A percentile compares a stretch with the other conserved stretches of the same genome.
These are phyloP conservation scores for Diabrotica balteata DNA, from an alignment of 2,888 invertebrate genomes.

Conservation along the genomic window DNA sequence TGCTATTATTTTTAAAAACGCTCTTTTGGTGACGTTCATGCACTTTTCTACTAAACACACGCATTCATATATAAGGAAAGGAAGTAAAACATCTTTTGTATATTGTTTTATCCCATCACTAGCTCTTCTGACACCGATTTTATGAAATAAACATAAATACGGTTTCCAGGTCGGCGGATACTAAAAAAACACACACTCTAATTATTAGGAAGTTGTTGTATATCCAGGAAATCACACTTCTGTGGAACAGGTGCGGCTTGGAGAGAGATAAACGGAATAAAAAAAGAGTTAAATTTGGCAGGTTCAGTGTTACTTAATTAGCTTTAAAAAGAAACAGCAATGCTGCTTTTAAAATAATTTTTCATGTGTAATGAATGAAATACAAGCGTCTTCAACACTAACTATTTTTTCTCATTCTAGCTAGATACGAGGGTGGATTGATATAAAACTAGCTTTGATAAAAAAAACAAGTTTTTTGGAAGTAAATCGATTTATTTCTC, in stretches of 20 bases:
- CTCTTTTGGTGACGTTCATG: neutral
- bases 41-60: neutral
- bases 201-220: slow-evolving; percentile 25
- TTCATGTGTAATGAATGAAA: too few species aligned
- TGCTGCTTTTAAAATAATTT: too few species aligned
- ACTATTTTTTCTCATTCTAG: too few species aligned
- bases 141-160: slow-evolving; percentile 39
- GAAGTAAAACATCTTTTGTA: slow-evolving; percentile 49
- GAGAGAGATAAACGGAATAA: neutral
- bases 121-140: slow-evolving; percentile 40
- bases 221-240: slow-evolving; percentile 29
- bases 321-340: too few species aligned
- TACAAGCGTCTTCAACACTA: too few species aligned
- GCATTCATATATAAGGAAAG: slow-evolving; percentile 30
- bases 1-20: neutral
- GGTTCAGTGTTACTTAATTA: too few species aligned
- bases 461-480: too few species aligned
- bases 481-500: too few species aligned
- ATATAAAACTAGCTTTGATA: too few species aligned
- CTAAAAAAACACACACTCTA: slow-evolving; percentile 20
- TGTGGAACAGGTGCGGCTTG: slow-evolving; percentile 24
- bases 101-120: slow-evolving; percentile 40
- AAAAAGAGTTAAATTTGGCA: too few species aligned
- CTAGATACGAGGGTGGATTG: too few species aligned
- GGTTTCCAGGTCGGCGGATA: slow-evolving; percentile 40